Percentiles rank a stretch among this genome's conserved stretches.
Evolutionary conservation across 2,797 vertebrate species (phyloP).

Genomic region (Acipenser oxyrinchus): DNA sequence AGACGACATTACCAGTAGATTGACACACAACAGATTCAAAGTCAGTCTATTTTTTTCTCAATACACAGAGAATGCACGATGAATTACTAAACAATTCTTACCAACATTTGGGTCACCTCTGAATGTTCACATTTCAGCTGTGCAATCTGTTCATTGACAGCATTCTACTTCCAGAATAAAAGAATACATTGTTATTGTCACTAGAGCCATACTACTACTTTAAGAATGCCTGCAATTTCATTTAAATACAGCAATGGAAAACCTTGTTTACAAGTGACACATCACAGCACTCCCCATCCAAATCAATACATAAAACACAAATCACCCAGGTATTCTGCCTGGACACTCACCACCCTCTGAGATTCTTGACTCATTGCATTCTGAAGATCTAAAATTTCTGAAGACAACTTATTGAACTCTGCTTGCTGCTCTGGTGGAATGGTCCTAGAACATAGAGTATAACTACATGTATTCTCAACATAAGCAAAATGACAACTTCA

Average conservation of each 20-base stretch:
- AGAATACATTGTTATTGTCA: neutral
- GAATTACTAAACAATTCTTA: too few species aligned
- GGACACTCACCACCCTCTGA: slow-evolving; percentile 68
- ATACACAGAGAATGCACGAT: too few species aligned
- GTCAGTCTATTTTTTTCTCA: too few species aligned
- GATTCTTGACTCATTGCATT: slow-evolving; percentile 63
- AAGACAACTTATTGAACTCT: slow-evolving; percentile 75
- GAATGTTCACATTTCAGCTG: too few species aligned
- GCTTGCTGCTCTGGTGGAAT: slow-evolving; percentile 83
- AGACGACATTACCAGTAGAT: too few species aligned
- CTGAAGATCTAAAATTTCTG: slow-evolving; percentile 69
- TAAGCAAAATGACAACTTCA: too few species aligned
- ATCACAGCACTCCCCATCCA: neutral
- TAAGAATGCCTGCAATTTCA: neutral
- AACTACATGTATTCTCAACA: too few species aligned
- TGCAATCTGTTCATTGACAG: too few species aligned
- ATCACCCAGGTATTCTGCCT: slow-evolving; percentile 33
- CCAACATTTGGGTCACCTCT: too few species aligned
- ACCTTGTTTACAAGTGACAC: neutral
- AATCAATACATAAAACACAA: neutral
- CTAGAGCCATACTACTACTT: neutral
- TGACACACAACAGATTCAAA: too few species aligned
- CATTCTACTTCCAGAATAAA: too few species aligned
- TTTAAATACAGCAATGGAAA: neutral
- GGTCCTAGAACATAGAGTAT: slow-evolving; percentile 36